Evolutionary conservation across 2,888 invertebrate genomes (phyloP).

Genomic region (Cosmopolites sordidus): DNA sequence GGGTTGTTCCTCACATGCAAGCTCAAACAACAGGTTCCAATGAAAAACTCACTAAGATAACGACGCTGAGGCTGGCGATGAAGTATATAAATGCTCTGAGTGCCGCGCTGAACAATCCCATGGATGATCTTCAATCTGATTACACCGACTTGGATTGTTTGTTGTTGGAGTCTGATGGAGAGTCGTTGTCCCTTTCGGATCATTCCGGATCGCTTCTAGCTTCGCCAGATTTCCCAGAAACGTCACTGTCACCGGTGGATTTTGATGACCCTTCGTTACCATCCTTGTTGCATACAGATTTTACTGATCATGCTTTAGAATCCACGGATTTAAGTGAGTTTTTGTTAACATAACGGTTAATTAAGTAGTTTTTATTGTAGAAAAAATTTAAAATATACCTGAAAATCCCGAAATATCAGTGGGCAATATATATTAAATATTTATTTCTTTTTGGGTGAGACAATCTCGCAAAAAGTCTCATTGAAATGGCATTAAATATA

Average conservation of each 20-base stretch:
- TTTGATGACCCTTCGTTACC: constrained; percentile 45
- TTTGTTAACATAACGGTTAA: constrained; percentile 40
- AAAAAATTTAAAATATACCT: too few species aligned
- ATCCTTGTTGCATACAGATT: constrained; percentile 43
- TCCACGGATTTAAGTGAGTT: constrained; percentile 46
- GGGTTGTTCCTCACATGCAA: constrained; percentile 66
- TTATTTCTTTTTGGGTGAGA: too few species aligned
- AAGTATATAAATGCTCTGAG: constrained; percentile 76
- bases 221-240: constrained; percentile 49
- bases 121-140: constrained; percentile 32
- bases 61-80: constrained; percentile 81
- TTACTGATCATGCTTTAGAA: constrained; percentile 43
- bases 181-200: constrained; percentile 45
- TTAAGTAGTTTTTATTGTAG: too few species aligned
- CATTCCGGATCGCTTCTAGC: constrained; percentile 50
- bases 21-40: constrained; percentile 54
- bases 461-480: too few species aligned
- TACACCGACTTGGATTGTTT: constrained; percentile 49
- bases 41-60: constrained; percentile 85
- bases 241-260: constrained; percentile 58
- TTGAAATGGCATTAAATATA: too few species aligned
- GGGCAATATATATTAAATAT: too few species aligned
- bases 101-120: constrained; percentile 52
- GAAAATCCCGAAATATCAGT: too few species aligned
- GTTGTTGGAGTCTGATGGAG: constrained; percentile 56